These are phyloP conservation scores for Aramus guarauna DNA, from an alignment of 2,113 vertebrate species.

Conservation along the genomic window DNA sequence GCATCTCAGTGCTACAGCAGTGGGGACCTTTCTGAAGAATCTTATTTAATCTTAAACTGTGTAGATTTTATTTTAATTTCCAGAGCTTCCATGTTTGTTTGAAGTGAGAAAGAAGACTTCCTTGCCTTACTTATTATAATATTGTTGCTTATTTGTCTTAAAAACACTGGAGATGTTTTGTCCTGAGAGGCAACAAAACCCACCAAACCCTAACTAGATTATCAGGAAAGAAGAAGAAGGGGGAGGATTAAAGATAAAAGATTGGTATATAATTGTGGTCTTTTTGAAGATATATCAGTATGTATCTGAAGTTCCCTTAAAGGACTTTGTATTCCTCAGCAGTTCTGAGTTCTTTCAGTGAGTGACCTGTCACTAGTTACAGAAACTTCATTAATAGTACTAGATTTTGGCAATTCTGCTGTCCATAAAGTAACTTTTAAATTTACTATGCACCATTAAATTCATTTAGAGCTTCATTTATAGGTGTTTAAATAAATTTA, in stretches of 20 bases:
- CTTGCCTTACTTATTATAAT: background rate
- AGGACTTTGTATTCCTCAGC: background rate
- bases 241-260: background rate
- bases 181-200: background rate
- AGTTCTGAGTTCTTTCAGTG: background rate
- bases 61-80: background rate
- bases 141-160: background rate
- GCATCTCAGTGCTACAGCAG: background rate
- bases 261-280: background rate
- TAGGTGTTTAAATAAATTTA: slow-evolving; percentile 65
- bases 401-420: slow-evolving; percentile 21
- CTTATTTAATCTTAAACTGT: background rate
- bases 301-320: background rate
- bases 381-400: slow-evolving; percentile 12
- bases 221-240: background rate
- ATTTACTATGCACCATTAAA: slow-evolving; percentile 50
- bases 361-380: background rate
- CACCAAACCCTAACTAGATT: background rate
- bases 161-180: background rate
- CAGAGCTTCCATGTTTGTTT: background rate
- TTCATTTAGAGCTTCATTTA: slow-evolving; percentile 46
- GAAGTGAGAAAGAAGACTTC: background rate
- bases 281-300: background rate
- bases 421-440: slow-evolving; percentile 56
- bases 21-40: background rate